Base-by-base conservation (phyloP, 2,888 invertebrate species). In the Eilema griseolum region DNA sequence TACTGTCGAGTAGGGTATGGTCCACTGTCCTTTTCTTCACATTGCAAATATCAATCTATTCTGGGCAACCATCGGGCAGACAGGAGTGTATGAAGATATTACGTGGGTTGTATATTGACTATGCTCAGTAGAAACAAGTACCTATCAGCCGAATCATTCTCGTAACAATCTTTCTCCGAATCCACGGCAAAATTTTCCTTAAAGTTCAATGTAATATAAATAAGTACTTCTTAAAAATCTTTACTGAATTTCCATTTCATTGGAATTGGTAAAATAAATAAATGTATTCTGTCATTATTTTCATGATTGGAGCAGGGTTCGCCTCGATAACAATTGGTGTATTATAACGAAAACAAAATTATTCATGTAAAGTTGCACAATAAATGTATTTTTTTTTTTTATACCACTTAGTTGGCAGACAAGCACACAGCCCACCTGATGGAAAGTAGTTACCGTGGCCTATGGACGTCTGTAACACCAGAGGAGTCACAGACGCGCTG, bases 191-290 rank as follows among this genome's bases (percentile, higher is more conserved):
- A n/a, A 52, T 52, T 52, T n/a, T n/a, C 52, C 2, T 52, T n/a
- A 52, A 52, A 52, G 52, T 52, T 52, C 52, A 52, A n/a, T 52
- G n/a, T 52, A n/a, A 52, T 10, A 52, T 52, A 52, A 52, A 52
- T 20, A 52, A 52, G 20, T n/a, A n/a, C n/a, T 52, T 52, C 52
- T n/a, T 52, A 52, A 52, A 52, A 52, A 52, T 52, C n/a, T n/a
- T n/a, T 3, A 52, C 52, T 20, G 46, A 52, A 20, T 52, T 52
- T 52, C 52, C 52, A 52, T n/a, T 52, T 52, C 52, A 52, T 52
- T n/a, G 10, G 52, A 52, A n/a, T n/a, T n/a, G 52, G n/a, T n/a
- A 52, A 52, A 52, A 52, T 52, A 52, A 52, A 52, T 52, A 20
- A 46, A 52, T 52, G 52, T 52, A 52, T 52, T 52, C 8, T n/a